Base-by-base conservation (phyloP, 2,888 invertebrate species). In the Proisotoma minuta region DNA sequence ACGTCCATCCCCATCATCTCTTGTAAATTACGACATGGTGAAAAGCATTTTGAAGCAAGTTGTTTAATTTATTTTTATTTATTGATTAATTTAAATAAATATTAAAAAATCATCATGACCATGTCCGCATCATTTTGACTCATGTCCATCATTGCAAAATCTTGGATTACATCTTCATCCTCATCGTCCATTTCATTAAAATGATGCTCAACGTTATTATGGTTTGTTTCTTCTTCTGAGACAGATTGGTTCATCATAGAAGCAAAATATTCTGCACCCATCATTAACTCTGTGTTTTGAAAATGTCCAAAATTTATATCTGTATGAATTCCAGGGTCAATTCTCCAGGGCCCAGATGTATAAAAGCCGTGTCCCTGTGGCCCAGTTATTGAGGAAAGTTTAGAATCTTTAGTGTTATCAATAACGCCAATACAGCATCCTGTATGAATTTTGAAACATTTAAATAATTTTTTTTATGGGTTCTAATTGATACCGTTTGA, bases 291-390 rank as follows among this genome's bases (percentile, higher is more conserved):
- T 3, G 34, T 3, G 8, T 54, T 26, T 10, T 34, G 39, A 15
- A 54, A 54, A 5, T 54, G 39, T n/a, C 43, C 43, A n/a, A 43
- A 12, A 5, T 15, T 4, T n/a, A n/a, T n/a, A n/a, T n/a, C n/a
- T 15, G 4, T 15, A 18, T 27, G 10, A 10, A 22, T 23, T 10
- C 20, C 3, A 3, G 54, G 3, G 40, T 54, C 54, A 18, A 54
- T 54, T 39, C 39, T 26, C 58, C 62, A 59, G 2, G 59, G 59
- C 1, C 63, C 63, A 3, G 63, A 47, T 3, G 59, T 43, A n/a
- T 63, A 63, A 27, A 63, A 63, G 23, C 63, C 63, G 56, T 63
- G 63, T 40, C 63, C 63, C 51, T 63, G 63, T 18, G 63, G 63
- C 23, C 63, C 39, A 3, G 48, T 59, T 29, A 59, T 56, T 3